A percentile compares a stretch with the other conserved stretches of the same genome.
Evolutionary conservation across 2,113 vertebrate species (phyloP).

Genomic region (Lota lota): DNA sequence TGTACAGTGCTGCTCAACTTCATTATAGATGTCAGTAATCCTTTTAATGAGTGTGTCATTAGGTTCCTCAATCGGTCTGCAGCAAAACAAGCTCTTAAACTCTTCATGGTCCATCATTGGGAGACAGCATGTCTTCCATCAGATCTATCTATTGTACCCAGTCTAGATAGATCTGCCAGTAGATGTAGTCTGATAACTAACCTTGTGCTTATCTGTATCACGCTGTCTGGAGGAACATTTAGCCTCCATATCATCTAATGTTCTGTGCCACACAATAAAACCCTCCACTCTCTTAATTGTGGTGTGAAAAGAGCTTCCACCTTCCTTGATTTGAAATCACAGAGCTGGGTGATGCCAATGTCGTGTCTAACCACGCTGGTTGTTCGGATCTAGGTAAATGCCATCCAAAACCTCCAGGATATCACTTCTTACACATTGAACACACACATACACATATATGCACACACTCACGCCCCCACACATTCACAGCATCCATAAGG

Average conservation of each 20-base stretch:
- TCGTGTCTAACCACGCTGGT: too few relatives aligned
- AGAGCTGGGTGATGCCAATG: too few relatives aligned
- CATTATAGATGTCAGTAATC: slow-evolving; percentile 23
- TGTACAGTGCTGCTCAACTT: too few relatives aligned
- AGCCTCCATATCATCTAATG: slow-evolving; percentile 1
- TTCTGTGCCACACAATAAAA: too few relatives aligned
- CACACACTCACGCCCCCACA: slow-evolving; percentile 7
- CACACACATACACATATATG: not conserved
- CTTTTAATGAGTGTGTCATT: slow-evolving; percentile 20
- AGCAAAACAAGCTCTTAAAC: slow-evolving; percentile 27
- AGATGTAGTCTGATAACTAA: slow-evolving; percentile 36
- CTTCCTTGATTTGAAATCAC: too few relatives aligned
- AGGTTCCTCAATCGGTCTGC: slow-evolving; percentile 24
- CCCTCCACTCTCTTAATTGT: too few relatives aligned
- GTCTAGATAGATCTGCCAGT: slow-evolving; percentile 16
- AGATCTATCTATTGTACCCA: not conserved
- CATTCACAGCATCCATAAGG: slow-evolving; percentile 29
- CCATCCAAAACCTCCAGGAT: too few relatives aligned
- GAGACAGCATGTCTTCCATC: slow-evolving; percentile 26
- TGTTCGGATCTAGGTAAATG: too few relatives aligned
- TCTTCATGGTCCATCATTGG: slow-evolving; percentile 21
- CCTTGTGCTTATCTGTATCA: slow-evolving; percentile 30
- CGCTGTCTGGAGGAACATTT: slow-evolving; percentile 29
- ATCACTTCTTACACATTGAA: too few relatives aligned
- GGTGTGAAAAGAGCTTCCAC: too few relatives aligned